phyloP scores from a whole-genome alignment of 2,113 vertebrate genomes.

The Caranx melampygus region DNA sequence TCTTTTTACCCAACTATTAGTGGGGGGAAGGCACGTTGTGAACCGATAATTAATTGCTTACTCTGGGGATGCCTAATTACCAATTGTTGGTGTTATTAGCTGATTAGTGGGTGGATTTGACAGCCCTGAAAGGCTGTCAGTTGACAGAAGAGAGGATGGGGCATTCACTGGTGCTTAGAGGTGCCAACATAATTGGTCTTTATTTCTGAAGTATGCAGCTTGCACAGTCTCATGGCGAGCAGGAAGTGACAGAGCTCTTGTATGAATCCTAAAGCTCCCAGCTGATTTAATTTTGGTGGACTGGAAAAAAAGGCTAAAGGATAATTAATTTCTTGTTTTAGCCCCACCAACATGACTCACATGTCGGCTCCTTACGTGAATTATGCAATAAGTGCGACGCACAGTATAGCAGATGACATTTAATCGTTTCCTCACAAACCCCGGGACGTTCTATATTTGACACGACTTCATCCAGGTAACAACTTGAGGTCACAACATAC shows the following conservation, averaged over 20 bases:
- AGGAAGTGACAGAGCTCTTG: conserved; percentile 28
- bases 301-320: conserved; percentile 27
- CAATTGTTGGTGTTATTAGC: conserved; percentile 80
- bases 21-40: conserved; percentile 67
- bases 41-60: conserved; percentile 84
- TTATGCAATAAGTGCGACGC: background rate
- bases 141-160: conserved; percentile 51
- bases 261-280: conserved; percentile 30
- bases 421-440: background rate
- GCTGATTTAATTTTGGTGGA: conserved; percentile 35
- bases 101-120: conserved; percentile 78
- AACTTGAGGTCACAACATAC: conserved; percentile 49
- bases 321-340: conserved; percentile 53
- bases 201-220: conserved; percentile 48
- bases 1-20: conserved; percentile 81
- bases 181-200: conserved; percentile 67
- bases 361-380: conserved; percentile 10
- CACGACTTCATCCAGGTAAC: conserved; percentile 42
- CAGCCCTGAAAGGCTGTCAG: conserved; percentile 71
- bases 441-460: conserved; percentile 33
- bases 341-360: background rate
- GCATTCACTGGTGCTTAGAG: conserved; percentile 52
- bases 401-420: conserved; percentile 5
- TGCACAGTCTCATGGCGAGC: conserved; percentile 1
- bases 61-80: conserved; percentile 81